Evolutionary conservation across 2,797 vertebrate genomes (phyloP).

Genomic region (Hirundo rustica): DNA sequence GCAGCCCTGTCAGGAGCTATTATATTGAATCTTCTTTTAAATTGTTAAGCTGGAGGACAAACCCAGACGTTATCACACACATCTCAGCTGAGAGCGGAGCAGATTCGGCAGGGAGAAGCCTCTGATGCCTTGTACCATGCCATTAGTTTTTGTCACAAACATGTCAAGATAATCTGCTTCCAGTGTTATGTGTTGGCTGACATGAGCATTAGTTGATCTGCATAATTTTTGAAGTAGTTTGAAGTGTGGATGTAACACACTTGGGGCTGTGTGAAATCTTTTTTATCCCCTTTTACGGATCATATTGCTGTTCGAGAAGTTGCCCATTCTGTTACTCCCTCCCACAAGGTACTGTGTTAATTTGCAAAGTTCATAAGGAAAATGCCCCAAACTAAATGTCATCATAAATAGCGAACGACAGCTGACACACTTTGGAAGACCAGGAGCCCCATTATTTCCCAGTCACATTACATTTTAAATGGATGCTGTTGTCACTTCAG

Average conservation of each 20-base stretch:
- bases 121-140: conserved; percentile 23
- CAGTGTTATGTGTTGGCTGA: conserved; percentile 18
- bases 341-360: neutral
- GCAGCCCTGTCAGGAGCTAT: conserved; percentile 62
- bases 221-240: conserved; percentile 16
- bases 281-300: neutral
- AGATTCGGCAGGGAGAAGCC: neutral
- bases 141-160: neutral
- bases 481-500: neutral
- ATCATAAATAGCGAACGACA: neutral
- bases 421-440: neutral
- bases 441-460: neutral
- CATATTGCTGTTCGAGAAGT: neutral
- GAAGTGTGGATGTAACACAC: neutral
- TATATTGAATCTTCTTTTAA: conserved; percentile 52
- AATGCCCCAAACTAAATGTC: neutral
- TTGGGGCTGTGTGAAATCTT: conserved; percentile 6
- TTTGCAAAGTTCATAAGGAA: neutral
- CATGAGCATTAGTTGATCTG: neutral
- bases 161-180: conserved; percentile 47
- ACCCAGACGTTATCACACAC: neutral
- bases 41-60: conserved; percentile 59
- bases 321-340: neutral
- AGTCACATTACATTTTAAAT: neutral
- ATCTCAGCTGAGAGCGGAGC: neutral